phyloP scores from a whole-genome alignment of 2,888 invertebrate genomes.

The Endotricha flammealis region DNA sequence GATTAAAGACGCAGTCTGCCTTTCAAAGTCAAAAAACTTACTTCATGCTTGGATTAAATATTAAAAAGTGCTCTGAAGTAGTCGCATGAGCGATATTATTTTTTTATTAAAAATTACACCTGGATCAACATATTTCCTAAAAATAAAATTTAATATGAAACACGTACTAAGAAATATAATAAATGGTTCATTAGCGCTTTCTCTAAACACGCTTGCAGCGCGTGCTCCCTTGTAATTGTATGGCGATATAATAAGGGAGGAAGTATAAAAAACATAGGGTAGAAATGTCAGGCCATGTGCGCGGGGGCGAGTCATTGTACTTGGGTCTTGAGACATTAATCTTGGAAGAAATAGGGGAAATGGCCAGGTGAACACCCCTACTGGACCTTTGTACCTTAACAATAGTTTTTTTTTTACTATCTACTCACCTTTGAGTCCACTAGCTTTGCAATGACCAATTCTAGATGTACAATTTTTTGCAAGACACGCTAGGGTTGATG shows the following conservation, averaged over 20 bases:
- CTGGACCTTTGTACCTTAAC: conserved; percentile 32
- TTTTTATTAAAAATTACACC: too few relatives aligned
- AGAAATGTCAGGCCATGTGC: conserved; percentile 66
- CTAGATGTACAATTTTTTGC: conserved; percentile 3
- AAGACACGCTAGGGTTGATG: conserved; percentile 19
- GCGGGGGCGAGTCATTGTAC: conserved; percentile 60
- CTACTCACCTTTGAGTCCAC: conserved; percentile 15
- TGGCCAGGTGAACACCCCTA: conserved; percentile 63
- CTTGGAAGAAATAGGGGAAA: conserved; percentile 46
- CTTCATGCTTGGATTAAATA: too few relatives aligned
- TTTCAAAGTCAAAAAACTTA: too few relatives aligned
- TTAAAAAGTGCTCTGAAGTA: too few relatives aligned
- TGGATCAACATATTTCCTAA: too few relatives aligned
- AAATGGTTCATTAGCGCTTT: conserved; percentile 61
- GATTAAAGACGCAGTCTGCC: too few relatives aligned
- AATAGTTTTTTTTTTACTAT: conserved; percentile 24
- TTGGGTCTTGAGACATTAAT: conserved; percentile 63
- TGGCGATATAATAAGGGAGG: conserved; percentile 56
- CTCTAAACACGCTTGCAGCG: conserved; percentile 69
- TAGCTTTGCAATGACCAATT: not conserved
- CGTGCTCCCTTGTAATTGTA: conserved; percentile 59
- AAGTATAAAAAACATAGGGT: conserved; percentile 57
- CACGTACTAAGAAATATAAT: conserved; percentile 21
- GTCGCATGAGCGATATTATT: too few relatives aligned
- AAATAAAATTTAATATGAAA: too few relatives aligned